phyloP scores from a whole-genome alignment of 2,797 vertebrate species.

The Champsocephalus esox region DNA sequence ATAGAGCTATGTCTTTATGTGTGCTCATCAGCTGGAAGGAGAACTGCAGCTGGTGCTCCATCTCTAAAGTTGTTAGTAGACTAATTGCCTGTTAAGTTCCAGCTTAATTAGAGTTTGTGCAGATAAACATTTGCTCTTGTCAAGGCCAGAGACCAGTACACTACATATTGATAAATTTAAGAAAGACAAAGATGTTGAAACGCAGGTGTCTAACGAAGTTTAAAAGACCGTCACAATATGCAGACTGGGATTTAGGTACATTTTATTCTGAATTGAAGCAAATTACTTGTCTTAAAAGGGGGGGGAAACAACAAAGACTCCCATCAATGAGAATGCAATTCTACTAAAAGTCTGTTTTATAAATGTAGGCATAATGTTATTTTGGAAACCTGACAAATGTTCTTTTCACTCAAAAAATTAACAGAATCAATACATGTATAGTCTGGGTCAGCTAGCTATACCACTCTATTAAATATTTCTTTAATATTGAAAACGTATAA shows the following conservation, averaged over 20 bases:
- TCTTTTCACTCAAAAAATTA: neutral
- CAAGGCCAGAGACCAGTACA: conserved; percentile 3
- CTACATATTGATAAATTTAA: conserved; percentile 17
- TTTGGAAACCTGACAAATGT: no score
- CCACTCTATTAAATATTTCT: neutral
- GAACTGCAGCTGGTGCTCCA: conserved; percentile 48
- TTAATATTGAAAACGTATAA: neutral
- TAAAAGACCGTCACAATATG: neutral
- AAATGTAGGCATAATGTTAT: no score
- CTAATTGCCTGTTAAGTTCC: conserved; percentile 59
- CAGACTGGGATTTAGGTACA: neutral
- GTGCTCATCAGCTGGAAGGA: conserved; percentile 19
- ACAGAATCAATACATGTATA: neutral
- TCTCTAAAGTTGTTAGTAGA: conserved; percentile 48
- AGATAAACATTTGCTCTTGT: conserved; percentile 25
- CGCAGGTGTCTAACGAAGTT: neutral
- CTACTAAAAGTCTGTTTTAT: no score
- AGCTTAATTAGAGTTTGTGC: conserved; percentile 46
- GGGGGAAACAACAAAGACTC: neutral
- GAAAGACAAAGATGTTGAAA: conserved; percentile 5
- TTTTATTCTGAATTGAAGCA: neutral
- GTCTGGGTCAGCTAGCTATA: neutral
- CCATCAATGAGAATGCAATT: neutral
- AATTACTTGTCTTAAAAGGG: neutral
- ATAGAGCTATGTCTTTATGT: neutral